phyloP scores from a whole-genome alignment of 2,797 vertebrate genomes.

The Semotilus atromaculatus region DNA sequence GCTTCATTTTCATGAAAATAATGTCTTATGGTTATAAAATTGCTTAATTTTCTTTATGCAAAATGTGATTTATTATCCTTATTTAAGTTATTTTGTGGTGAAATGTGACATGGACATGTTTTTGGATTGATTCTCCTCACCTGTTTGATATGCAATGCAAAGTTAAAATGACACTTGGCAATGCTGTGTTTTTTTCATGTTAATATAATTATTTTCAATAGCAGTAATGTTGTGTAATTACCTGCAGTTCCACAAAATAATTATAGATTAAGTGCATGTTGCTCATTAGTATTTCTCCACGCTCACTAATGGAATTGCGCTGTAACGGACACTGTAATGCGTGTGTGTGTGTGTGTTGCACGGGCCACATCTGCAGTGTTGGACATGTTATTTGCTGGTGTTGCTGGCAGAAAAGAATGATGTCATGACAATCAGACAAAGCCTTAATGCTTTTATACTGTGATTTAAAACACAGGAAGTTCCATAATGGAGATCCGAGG shows the following conservation, averaged over 20 bases:
- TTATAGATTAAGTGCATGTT: slow-evolving; percentile 2
- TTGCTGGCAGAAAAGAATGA: background rate
- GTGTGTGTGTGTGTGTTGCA: no score
- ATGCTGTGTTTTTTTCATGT: background rate
- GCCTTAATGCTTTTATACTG: background rate
- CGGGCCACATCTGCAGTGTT: background rate
- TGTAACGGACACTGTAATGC: background rate
- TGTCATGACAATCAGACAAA: background rate
- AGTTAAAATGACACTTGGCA: background rate
- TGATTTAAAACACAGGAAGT: slow-evolving; percentile 3
- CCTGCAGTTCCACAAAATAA: background rate
- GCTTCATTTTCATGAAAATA: background rate
- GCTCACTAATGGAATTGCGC: background rate
- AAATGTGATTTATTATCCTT: background rate
- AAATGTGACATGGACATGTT: background rate
- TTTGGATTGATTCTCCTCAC: background rate
- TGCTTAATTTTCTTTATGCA: background rate
- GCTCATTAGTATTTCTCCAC: background rate
- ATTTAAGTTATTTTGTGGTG: background rate
- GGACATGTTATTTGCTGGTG: slow-evolving; percentile 9
- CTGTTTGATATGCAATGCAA: background rate
- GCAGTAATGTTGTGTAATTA: slow-evolving; percentile 9
- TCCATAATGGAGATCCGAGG: background rate
- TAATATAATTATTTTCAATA: slow-evolving; percentile 3
- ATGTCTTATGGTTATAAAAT: background rate